A percentile compares a stretch with the other conserved stretches of the same genome.
Evolutionary conservation across 2,888 invertebrate genomes (phyloP).

Genomic region (Rugalucina vietnamica): DNA sequence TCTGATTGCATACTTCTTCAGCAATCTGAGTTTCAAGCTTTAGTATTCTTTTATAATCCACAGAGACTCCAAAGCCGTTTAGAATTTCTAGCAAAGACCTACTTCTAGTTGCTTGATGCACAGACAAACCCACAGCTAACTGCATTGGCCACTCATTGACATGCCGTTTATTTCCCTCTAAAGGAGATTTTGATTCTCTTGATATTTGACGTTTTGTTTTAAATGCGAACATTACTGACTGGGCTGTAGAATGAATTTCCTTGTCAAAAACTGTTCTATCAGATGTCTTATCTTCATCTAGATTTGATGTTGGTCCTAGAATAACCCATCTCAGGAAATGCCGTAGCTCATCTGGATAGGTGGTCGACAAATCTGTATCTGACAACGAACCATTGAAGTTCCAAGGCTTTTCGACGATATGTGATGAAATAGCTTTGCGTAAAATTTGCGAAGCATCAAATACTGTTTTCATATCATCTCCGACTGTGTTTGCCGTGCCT

Average conservation of each 20-base stretch:
- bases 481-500: neutral
- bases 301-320: neutral
- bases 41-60: neutral
- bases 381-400: neutral
- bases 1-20: neutral
- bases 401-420: neutral
- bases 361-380: neutral
- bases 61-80: neutral
- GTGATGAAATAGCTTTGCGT: neutral
- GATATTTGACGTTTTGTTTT: too few species aligned
- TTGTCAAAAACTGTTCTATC: too few species aligned
- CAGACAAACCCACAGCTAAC: neutral
- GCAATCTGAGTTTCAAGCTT: conserved; percentile 8
- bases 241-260: too few species aligned
- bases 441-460: neutral
- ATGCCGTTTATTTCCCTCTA: too few species aligned
- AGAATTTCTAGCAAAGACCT: neutral
- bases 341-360: neutral
- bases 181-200: too few species aligned
- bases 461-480: neutral
- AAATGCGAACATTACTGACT: too few species aligned
- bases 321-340: neutral
- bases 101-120: conserved; percentile 7
- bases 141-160: conserved; percentile 12
- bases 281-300: neutral